phyloP scores from a whole-genome alignment of 2,797 vertebrate species.

The Phalanger gymnotis region DNA sequence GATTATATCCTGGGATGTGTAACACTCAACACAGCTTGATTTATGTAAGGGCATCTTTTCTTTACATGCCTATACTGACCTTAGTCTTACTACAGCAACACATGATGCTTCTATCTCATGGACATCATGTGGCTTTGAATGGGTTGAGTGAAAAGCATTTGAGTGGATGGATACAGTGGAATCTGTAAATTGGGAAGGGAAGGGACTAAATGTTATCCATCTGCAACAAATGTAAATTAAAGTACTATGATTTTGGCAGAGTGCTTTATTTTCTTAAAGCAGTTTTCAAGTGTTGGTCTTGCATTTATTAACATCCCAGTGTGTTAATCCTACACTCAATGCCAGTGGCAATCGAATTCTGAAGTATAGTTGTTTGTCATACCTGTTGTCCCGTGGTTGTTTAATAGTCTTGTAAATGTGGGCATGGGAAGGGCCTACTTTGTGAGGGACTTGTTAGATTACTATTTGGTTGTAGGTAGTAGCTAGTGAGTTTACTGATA shows the following conservation, averaged over 20 bases:
- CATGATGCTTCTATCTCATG: slow-evolving; percentile 60
- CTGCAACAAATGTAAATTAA: slow-evolving; percentile 39
- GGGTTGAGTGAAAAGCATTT: slow-evolving; percentile 53
- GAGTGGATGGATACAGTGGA: slow-evolving; percentile 28
- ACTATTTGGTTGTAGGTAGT: slow-evolving; percentile 67
- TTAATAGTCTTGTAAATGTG: slow-evolving; percentile 66
- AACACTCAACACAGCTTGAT: slow-evolving; percentile 72
- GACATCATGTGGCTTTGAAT: slow-evolving; percentile 33
- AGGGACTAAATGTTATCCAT: slow-evolving; percentile 30
- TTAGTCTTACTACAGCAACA: slow-evolving; percentile 23
- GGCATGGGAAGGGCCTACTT: slow-evolving; percentile 39
- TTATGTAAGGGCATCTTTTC: slow-evolving; percentile 64
- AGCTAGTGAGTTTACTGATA: slow-evolving; percentile 47
- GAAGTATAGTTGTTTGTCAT: slow-evolving; percentile 74
- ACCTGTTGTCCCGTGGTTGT: slow-evolving; percentile 77
- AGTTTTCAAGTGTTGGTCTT: slow-evolving; percentile 28
- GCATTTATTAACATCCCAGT: slow-evolving; percentile 72
- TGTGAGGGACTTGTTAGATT: slow-evolving; percentile 58
- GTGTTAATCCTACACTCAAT: slow-evolving; percentile 84
- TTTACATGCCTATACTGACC: slow-evolving; percentile 47
- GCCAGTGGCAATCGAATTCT: slow-evolving; percentile 75
- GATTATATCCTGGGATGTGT: slow-evolving; percentile 89
- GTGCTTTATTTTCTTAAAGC: slow-evolving; percentile 34
- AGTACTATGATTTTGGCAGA: slow-evolving; percentile 29
- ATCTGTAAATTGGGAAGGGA: slow-evolving; percentile 52